A percentile compares a stretch with the other conserved stretches of the same genome.
Conservation (phyloP, 2,888 invertebrate genomes). For the Nomada goodeniana region DNA sequence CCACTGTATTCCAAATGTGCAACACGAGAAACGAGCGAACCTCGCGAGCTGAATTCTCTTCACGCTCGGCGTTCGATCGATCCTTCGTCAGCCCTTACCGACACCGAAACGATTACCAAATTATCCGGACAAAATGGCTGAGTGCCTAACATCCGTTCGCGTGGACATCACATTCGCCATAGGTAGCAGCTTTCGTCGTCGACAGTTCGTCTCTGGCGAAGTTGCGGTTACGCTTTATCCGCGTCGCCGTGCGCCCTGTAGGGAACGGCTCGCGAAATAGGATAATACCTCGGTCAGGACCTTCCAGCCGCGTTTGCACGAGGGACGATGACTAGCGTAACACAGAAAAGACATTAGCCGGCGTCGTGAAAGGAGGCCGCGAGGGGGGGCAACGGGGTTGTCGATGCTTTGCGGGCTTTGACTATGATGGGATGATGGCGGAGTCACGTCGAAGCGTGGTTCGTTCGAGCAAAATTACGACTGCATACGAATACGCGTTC, state of each 20-base stretch:
- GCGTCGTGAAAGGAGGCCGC: conserved; percentile 72
- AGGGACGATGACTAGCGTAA: conserved; percentile 80
- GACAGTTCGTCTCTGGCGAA: conserved; percentile 22
- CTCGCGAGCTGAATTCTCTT: no score
- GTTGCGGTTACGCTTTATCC: conserved; percentile 60
- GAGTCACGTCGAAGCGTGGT: conserved; percentile 71
- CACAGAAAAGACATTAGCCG: conserved; percentile 84
- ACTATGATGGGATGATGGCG: conserved; percentile 70
- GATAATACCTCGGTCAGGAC: conserved; percentile 78
- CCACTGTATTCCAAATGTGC: no score
- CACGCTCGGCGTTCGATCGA: no score
- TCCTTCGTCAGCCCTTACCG: not conserved
- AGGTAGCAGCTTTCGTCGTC: conserved; percentile 9
- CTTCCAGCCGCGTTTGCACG: conserved; percentile 70
- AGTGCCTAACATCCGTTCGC: not conserved
- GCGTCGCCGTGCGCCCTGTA: conserved; percentile 68
- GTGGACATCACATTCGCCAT: not conserved
- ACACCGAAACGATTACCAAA: not conserved
- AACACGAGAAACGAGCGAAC: no score
- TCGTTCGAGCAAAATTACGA: conserved; percentile 73
- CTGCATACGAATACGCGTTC: conserved; percentile 56
- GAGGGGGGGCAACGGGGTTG: conserved; percentile 66
- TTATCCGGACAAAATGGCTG: not conserved
- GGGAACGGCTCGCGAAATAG: conserved; percentile 73
- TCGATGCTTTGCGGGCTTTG: conserved; percentile 58